Base-by-base conservation (phyloP, 2,888 invertebrate species). In the Agelastica alni region DNA sequence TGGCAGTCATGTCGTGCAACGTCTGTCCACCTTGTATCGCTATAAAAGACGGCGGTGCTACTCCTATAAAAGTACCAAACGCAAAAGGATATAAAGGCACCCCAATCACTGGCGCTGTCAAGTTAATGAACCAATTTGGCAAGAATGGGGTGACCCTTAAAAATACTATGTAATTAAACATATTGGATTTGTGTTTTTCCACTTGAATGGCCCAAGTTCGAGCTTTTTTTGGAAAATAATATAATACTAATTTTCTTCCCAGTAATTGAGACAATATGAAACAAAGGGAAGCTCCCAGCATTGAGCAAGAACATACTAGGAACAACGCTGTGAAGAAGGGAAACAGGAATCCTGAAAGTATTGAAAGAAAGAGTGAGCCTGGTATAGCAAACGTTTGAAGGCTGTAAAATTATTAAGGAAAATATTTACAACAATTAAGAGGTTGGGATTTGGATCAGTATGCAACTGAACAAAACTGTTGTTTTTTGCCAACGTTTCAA, bases 351-450 rank as follows among this genome's bases (percentile, higher is more conserved):
- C 99, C 99, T 58, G 96, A 94, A 46, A 99, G 81, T 67, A 99
- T 96, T 60, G 97, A 98, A 48, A 99, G 81, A 75, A 98, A 99
- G 72, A 99, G 87, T 10, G 98, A 98, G 61, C 99, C 99, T 59
- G 99, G 99, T 80, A 99, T 99, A 70, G 98, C 98, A 82, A 99
- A 99, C 58, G 98, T 95, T 85, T 99, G 99, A 72, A 99, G 84
- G 78, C 95, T 96, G 79, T 67, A 64, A 10, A 34, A 26, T 7
- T 57, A 63, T 77, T 76, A 76, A 77, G 75, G 73, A 70, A 73
- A 48, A 34, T n/a, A n/a, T n/a, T n/a, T n/a, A n/a, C n/a, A n/a
- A n/a, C n/a, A n/a, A n/a, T n/a, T n/a, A n/a, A n/a, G n/a, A n/a
- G n/a, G n/a, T n/a, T n/a, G n/a, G n/a, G n/a, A n/a, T n/a, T n/a